Evolutionary conservation across 2,888 invertebrate genomes (phyloP), one percentile per base, ranked within the genome.

Genomic region (Tachystola acroxantha): DNA sequence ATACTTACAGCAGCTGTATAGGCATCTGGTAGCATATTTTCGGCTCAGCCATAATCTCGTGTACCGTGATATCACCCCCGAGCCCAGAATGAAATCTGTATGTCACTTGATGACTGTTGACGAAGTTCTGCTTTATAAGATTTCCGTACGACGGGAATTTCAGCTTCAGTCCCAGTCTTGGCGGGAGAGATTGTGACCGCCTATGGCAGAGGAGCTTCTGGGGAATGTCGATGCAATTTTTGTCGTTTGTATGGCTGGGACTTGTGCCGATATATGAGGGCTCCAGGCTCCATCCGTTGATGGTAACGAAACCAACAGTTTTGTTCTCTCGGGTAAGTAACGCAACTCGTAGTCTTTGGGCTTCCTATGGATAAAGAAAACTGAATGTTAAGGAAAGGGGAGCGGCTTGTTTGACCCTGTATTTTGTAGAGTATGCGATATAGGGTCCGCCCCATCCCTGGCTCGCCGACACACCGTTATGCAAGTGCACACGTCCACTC

Each of bases 21-120:
- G 98, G 97, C 72, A 98, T 91, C 31, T 90, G 88, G 64, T 93
- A 96, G 59, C 95, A 94, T 7, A 96, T 78, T 60, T 93, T 93
- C 51, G 96, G 94, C 72, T 98, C 98, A 0, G 95, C 93, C 93
- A 98, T 94, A 32, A 95, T 91, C 76, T 98, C 98, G 61, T 96
- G 95, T 2, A 97, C 96, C 47, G 94, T 95, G 34, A 98, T 95
- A 70, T 97, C 96, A 1, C 96, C 96, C 0, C 96, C 96, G 14
- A 96, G 87, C 0, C 96, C 96, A 0, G 97, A 97, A 69, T 96
- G 96, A 70, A 98, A 94, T 36, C 97, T 90, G 70, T 93, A 96
- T 3, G 95, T 92, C 43, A 91, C 91, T 67, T 91, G 86, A 58
- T 88, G 76, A 25, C 96, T 92, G 69, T 96, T 94, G 19, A 93